A percentile compares a stretch with the other conserved stretches of the same genome.
These are phyloP conservation scores for Andricus quercusramuli DNA, from an alignment of 2,888 invertebrate species.

Conservation along the genomic window DNA sequence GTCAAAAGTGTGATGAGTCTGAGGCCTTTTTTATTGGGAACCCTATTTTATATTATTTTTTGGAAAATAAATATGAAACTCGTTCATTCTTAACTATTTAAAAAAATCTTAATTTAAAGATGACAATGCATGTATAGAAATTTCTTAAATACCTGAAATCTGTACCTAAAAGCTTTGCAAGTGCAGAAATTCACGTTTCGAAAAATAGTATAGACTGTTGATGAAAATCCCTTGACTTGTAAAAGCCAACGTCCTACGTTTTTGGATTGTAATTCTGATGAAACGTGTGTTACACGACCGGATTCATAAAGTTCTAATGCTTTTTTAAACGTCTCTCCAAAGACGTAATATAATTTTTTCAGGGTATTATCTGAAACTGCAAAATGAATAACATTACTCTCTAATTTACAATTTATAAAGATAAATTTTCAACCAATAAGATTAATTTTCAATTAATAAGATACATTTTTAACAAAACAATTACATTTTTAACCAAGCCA, in stretches of 20 bases:
- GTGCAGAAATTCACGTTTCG: constrained; percentile 85
- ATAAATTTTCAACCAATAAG: no score
- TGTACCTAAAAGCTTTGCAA: constrained; percentile 82
- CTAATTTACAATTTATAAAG: no score
- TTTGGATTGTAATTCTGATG: constrained; percentile 64
- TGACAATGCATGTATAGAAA: not conserved
- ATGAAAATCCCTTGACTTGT: constrained; percentile 82
- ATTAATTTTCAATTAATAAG: no score
- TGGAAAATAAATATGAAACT: not conserved
- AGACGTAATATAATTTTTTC: constrained; percentile 81
- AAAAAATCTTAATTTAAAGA: not conserved
- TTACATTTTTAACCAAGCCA: no score
- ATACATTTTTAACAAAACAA: no score
- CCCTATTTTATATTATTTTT: constrained; percentile 2
- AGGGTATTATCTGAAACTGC: constrained; percentile 82
- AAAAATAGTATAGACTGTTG: constrained; percentile 83
- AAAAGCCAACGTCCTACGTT: constrained; percentile 77
- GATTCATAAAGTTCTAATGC: constrained; percentile 84
- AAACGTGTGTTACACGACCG: constrained; percentile 79
- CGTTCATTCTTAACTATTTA: not conserved
- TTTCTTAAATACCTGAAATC: constrained; percentile 3
- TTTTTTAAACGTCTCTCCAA: constrained; percentile 82
- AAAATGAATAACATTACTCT: constrained; percentile 47
- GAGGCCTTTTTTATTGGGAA: no score
- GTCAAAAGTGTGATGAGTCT: no score